Evolutionary conservation across 2,797 vertebrate genomes (phyloP), one percentile per base, ranked within the genome.

Genomic region (Eupleurogrammus muticus): DNA sequence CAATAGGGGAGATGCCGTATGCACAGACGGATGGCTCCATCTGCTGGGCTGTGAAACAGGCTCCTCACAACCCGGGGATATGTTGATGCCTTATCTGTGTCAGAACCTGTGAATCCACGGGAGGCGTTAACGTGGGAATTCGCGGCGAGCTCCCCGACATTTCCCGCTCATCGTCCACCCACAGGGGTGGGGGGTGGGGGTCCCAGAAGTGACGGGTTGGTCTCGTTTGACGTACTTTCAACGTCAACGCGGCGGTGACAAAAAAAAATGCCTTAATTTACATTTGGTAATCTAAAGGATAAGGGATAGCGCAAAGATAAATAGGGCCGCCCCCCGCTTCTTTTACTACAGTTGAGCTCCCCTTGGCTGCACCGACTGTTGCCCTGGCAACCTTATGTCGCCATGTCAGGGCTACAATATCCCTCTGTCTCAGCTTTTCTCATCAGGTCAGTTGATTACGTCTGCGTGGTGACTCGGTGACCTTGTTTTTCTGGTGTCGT

Each of bases 301-400:
- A 75, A 85, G 48, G 65, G 61, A 81, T 75, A 12, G 83, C 65
- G 70, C 44, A 61, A 85, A 87, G 82, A 84, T 71, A 88, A 89
- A 89, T 80, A 86, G 62, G 80, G 65, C 75, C 16, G 69, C 51
- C 59, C 48, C n/a, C 65, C 23, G 13, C 9, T 20, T 78, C 55
- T 82, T 87, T 86, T 59, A 77, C 75, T 63, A 58, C 69, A 63
- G 32, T 70, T 77, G 52, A 86, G 46, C 73, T 69, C 51, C 63
- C 72, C 81, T 66, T 61, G 74, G 81, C 77, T 67, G 67, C 73
- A 14, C 35, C 63, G 75, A 50, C 64, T 34, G 89, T 90, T 83
- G 54, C 76, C 85, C 40, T 28, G 86, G 48, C 83, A 84, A 91
- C 88, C 68, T 76, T 51, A 76, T 87, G 82, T 85, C 86, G 83